Conservation (phyloP, 2,888 invertebrate genomes). For the Hydropsyche betteni region DNA sequence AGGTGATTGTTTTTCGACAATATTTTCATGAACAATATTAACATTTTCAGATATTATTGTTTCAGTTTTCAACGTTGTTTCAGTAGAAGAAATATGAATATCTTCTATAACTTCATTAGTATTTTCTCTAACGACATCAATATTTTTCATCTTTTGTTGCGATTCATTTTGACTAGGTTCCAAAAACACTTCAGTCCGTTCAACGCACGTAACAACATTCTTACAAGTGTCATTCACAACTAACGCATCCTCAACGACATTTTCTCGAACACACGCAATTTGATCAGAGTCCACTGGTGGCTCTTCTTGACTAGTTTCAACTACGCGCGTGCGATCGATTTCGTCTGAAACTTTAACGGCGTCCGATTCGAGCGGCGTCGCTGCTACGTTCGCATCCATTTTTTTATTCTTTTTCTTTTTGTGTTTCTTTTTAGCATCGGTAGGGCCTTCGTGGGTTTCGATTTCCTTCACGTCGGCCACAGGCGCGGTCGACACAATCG, state of each 20-base stretch:
- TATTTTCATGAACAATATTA: slow-evolving; percentile 50
- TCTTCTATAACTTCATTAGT: too few relatives aligned
- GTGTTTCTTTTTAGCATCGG: slow-evolving; percentile 8
- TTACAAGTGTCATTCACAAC: too few relatives aligned
- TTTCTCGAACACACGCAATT: too few relatives aligned
- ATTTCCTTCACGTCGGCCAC: not conserved
- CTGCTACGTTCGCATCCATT: not conserved
- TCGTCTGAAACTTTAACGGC: too few relatives aligned
- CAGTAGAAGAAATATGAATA: too few relatives aligned
- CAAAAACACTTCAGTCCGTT: not conserved
- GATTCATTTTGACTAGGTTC: not conserved
- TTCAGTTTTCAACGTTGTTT: slow-evolving; percentile 53
- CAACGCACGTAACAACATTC: not conserved
- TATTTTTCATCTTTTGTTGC: not conserved
- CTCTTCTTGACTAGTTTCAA: too few relatives aligned
- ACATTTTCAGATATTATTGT: slow-evolving; percentile 44
- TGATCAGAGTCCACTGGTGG: too few relatives aligned
- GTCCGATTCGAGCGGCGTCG: not conserved
- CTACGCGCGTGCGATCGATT: too few relatives aligned
- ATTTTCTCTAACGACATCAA: too few relatives aligned
- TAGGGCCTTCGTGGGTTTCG: not conserved
- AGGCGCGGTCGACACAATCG: not conserved
- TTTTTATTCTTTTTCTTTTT: slow-evolving; percentile 19
- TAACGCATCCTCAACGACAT: too few relatives aligned
- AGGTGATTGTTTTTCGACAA: slow-evolving; percentile 40